phyloP scores from a whole-genome alignment of 2,797 vertebrate species.

The Danionella dracula region DNA sequence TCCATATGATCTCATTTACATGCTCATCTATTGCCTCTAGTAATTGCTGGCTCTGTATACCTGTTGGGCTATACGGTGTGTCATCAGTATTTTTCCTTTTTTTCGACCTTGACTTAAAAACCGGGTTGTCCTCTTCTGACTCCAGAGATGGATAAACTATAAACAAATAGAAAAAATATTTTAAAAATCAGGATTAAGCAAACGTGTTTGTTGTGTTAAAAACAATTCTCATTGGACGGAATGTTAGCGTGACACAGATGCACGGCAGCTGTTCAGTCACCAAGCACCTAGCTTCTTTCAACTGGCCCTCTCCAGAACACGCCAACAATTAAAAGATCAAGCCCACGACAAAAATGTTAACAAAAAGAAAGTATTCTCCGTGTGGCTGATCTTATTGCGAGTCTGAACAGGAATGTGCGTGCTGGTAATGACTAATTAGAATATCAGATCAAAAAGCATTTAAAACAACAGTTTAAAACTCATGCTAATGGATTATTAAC shows the following conservation, averaged over 20 bases:
- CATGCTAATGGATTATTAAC: slow-evolving; percentile 70
- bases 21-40: background rate
- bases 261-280: slow-evolving; percentile 54
- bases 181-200: slow-evolving; percentile 1
- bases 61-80: slow-evolving; percentile 95
- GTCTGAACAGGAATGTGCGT: slow-evolving; percentile 51
- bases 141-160: slow-evolving; percentile 93
- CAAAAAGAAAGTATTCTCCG: slow-evolving; percentile 49
- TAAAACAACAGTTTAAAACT: slow-evolving; percentile 61
- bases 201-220: background rate
- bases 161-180: slow-evolving; percentile 17
- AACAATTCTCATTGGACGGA: slow-evolving; percentile 39
- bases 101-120: slow-evolving; percentile 98
- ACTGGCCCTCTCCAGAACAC: slow-evolving; percentile 44
- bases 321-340: slow-evolving; percentile 61
- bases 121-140: slow-evolving; percentile 96
- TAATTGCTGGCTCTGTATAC: slow-evolving; percentile 54
- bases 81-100: slow-evolving; percentile 96
- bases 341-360: slow-evolving; percentile 66
- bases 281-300: slow-evolving; percentile 45
- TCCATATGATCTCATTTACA: background rate
- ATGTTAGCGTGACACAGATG: slow-evolving; percentile 58
- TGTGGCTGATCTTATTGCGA: slow-evolving; percentile 40
- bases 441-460: slow-evolving; percentile 64
- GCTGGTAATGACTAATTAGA: slow-evolving; percentile 62